Percentiles rank a stretch among this genome's conserved stretches.
These are phyloP conservation scores for Candoia aspera DNA, from an alignment of 2,113 vertebrate genomes.

Conservation along the genomic window DNA sequence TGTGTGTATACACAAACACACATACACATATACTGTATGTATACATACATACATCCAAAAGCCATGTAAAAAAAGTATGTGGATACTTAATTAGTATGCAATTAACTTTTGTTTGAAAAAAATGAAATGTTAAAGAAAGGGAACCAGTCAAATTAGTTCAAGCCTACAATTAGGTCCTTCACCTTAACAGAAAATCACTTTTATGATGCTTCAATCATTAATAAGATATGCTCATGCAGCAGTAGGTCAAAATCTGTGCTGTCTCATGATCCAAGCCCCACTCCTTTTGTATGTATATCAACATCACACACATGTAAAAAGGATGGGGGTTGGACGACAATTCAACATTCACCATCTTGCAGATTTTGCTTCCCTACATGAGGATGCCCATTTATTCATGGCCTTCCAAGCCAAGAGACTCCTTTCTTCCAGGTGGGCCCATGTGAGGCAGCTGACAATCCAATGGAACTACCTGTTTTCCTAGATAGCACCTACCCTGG, in stretches of 20 bases:
- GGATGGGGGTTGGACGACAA: background rate
- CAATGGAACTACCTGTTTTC: background rate
- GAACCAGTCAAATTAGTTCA: background rate
- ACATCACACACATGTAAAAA: background rate
- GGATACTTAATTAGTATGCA: background rate
- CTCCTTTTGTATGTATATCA: background rate
- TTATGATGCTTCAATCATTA: background rate
- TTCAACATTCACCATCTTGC: background rate
- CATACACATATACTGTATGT: no score
- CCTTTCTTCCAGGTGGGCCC: background rate
- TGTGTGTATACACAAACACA: no score
- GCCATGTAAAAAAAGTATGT: background rate
- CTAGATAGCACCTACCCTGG: no score
- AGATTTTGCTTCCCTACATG: background rate
- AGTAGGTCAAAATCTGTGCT: background rate
- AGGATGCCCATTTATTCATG: background rate
- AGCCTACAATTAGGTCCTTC: background rate
- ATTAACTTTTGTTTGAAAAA: background rate
- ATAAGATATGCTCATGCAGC: background rate
- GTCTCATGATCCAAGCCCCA: background rate
- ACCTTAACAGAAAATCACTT: background rate
- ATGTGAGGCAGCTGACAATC: background rate
- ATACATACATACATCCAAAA: background rate
- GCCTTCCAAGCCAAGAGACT: background rate
- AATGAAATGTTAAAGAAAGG: background rate